Percentiles rank a stretch among this genome's conserved stretches.
Evolutionary conservation across 2,113 vertebrate species (phyloP).

Genomic region (Entomyzon cyanotis): DNA sequence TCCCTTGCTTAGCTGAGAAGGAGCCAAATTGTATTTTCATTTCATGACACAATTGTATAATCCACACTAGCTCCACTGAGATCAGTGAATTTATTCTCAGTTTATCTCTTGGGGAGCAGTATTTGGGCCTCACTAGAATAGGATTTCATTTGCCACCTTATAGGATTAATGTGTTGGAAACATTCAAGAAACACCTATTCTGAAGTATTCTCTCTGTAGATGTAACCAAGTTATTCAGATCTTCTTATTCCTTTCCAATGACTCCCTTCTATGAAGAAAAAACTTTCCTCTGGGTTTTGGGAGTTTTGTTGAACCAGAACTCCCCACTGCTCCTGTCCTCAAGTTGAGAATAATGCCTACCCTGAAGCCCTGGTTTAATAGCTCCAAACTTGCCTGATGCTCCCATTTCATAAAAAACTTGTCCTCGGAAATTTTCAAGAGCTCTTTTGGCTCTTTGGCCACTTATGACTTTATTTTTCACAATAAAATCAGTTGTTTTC

Average conservation of each 20-base stretch:
- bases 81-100: background rate
- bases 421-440: background rate
- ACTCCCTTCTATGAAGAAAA: background rate
- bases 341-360: background rate
- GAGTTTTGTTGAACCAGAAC: background rate
- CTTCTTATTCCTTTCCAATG: background rate
- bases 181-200: background rate
- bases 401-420: background rate
- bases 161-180: background rate
- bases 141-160: background rate
- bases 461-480: slow-evolving; percentile 17
- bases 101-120: background rate
- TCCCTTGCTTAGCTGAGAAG: slow-evolving; percentile 18
- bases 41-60: background rate
- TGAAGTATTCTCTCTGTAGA: background rate
- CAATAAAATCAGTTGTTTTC: slow-evolving; percentile 31
- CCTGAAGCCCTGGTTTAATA: background rate
- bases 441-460: background rate
- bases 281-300: background rate
- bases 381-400: background rate
- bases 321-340: background rate
- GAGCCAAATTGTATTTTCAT: slow-evolving; percentile 41
- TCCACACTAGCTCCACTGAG: background rate
- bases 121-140: background rate
- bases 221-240: background rate